A percentile compares a stretch with the other conserved stretches of the same genome.
Evolutionary conservation across 2,113 vertebrate species (phyloP).

Genomic region (Axis porcinus): DNA sequence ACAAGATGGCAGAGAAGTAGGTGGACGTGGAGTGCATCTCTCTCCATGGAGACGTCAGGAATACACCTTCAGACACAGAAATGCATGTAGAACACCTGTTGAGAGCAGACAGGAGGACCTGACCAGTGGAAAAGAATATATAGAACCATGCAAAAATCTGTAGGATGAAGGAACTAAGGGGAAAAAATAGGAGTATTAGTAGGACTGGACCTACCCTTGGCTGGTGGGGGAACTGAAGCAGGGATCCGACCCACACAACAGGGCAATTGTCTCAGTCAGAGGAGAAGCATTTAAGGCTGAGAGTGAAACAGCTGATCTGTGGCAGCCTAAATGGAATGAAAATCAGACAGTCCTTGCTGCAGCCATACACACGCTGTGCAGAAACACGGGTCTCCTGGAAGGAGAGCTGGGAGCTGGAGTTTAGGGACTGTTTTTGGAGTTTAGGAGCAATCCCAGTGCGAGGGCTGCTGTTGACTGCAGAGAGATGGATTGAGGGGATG

Average conservation of each 20-base stretch:
- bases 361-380: rapidly evolving
- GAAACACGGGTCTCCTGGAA: background rate
- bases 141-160: rapidly evolving
- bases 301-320: background rate
- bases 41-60: background rate
- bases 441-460: background rate
- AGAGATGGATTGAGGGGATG: background rate
- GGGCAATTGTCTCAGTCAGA: background rate
- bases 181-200: background rate
- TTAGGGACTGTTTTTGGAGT: background rate
- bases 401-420: background rate
- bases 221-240: background rate
- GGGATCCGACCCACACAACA: rapidly evolving
- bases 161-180: background rate
- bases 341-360: background rate
- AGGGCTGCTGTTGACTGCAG: background rate
- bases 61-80: background rate
- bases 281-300: background rate
- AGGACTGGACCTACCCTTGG: background rate
- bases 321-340: background rate
- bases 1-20: background rate
- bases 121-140: background rate
- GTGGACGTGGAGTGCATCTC: background rate
- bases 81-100: background rate
- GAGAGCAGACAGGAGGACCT: background rate